Evolutionary conservation across 2,888 invertebrate species (phyloP), one percentile per base, ranked within the genome.

Genomic region (Drosophila melanosoma): DNA sequence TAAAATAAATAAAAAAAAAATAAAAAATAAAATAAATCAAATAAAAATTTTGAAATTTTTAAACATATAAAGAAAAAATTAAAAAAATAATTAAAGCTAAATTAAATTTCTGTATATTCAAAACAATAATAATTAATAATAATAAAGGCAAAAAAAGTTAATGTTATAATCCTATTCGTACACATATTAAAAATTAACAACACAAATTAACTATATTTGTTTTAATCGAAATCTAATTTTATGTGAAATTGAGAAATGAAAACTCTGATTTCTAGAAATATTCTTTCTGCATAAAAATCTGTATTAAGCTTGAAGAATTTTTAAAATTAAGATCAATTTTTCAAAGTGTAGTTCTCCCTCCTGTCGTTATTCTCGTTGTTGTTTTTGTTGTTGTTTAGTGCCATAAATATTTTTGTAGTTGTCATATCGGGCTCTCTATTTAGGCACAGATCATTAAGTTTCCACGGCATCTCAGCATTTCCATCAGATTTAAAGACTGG

Each of bases 371-470:
- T 68, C 56, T 54, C 65, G 60, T 64, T 77, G 60, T 67, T 69
- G 65, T 81, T 86, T 74, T 76, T 83, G 74, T 86, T 45, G 45
- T 81, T 82, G 73, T 62, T 73, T 56, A 38, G 15, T 45, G 45
- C 45, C 23, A 86, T 86, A 90, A 89, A 90, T 86, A 45, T 88
- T 76, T 86, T 84, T 75, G 70, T 86, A 81, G 81, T 77, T 87
- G 90, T 90, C 90, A 87, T 90, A 90, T 87, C 86, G 75, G 65
- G 32, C 66, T 87, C 77, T 82, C 72, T 57, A 81, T 90, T 90
- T 89, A 90, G 87, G 65, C 72, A 87, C 90, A 87, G 85, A 76
- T 90, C 87, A 87, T 87, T 87, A 90, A 87, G 87, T 90, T 87
- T 76, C 72, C 74, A 79, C 81, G 79, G 83, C 69, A 52, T 53